Conservation (phyloP, 92 coral and sea anemone genomes). For the Galaxea fascicularis region DNA sequence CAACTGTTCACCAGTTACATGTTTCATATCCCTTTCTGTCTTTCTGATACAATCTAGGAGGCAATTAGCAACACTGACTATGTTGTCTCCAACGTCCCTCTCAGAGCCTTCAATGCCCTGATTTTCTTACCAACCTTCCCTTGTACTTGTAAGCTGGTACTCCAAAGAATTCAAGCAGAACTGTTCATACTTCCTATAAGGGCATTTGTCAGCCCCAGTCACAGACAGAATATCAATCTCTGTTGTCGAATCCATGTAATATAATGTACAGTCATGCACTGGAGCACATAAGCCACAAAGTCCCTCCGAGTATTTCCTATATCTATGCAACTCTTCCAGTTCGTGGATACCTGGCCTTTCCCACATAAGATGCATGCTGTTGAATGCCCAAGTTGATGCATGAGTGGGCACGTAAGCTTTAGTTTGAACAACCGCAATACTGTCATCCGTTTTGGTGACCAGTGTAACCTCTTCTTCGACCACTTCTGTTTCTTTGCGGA, state of each 20-base stretch:
- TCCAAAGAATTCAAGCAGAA: conserved; percentile 27
- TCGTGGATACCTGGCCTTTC: conserved; percentile 52
- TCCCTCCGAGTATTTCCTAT: conserved; percentile 43
- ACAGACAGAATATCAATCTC: conserved; percentile 46
- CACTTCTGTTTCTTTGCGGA: conserved; percentile 41
- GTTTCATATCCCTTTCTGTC: conserved; percentile 28
- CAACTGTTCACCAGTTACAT: conserved; percentile 36
- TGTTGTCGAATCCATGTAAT: conserved; percentile 37
- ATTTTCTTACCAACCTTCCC: conserved; percentile 37
- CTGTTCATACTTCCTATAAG: conserved; percentile 38
- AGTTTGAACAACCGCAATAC: conserved; percentile 50
- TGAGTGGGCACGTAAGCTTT: conserved; percentile 52
- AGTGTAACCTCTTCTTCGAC: conserved; percentile 46
- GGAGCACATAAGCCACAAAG: conserved; percentile 36
- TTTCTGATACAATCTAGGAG: conserved; percentile 33
- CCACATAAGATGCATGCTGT: conserved; percentile 47
- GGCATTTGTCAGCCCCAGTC: conserved; percentile 34
- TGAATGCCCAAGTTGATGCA: conserved; percentile 62
- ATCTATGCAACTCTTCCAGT: conserved; percentile 9
- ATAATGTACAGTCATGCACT: conserved; percentile 37
- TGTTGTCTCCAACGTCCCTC: conserved; percentile 32
- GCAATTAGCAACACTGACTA: conserved; percentile 32
- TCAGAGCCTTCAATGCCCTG: conserved; percentile 38
- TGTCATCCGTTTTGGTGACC: conserved; percentile 44
- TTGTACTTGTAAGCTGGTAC: conserved; percentile 22